phyloP scores from a whole-genome alignment of 2,888 invertebrate genomes.

The Drosophila quinaria region DNA sequence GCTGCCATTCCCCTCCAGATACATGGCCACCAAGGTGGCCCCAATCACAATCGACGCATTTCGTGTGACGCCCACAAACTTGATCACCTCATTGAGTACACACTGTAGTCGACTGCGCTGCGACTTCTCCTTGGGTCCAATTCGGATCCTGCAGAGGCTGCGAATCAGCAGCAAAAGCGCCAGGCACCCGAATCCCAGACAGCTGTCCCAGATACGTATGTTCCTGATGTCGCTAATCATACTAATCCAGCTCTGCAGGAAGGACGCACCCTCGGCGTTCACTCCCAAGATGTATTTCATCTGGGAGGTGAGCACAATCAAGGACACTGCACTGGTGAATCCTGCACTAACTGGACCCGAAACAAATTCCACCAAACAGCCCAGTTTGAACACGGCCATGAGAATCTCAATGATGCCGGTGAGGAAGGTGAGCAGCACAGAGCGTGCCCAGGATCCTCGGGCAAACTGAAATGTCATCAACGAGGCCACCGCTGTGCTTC shows the following conservation, averaged over 20 bases:
- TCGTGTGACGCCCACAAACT: constrained; percentile 92
- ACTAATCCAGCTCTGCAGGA: constrained; percentile 92
- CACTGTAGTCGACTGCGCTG: constrained; percentile 86
- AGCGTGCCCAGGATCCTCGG: constrained; percentile 88
- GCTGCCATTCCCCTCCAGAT: constrained; percentile 87
- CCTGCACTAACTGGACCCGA: constrained; percentile 95
- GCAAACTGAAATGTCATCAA: constrained; percentile 93
- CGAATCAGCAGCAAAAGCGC: constrained; percentile 90
- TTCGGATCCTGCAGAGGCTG: constrained; percentile 89
- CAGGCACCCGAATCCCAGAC: constrained; percentile 91
- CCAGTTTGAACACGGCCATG: constrained; percentile 93
- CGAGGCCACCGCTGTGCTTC: constrained; percentile 96
- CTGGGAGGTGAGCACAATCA: constrained; percentile 95
- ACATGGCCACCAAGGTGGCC: constrained; percentile 89
- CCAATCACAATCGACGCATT: constrained; percentile 93
- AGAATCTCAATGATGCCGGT: constrained; percentile 91
- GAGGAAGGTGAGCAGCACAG: constrained; percentile 91
- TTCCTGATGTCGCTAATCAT: constrained; percentile 89
- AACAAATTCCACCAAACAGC: constrained; percentile 95
- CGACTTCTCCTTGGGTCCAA: constrained; percentile 87
- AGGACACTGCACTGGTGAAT: constrained; percentile 95
- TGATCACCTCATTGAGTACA: constrained; percentile 89
- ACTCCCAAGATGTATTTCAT: constrained; percentile 93
- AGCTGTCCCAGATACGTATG: constrained; percentile 90
- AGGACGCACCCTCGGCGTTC: constrained; percentile 90